These are phyloP conservation scores for Dolichallabes microphthalmus DNA, from an alignment of 2,113 vertebrate species.

Conservation along the genomic window DNA sequence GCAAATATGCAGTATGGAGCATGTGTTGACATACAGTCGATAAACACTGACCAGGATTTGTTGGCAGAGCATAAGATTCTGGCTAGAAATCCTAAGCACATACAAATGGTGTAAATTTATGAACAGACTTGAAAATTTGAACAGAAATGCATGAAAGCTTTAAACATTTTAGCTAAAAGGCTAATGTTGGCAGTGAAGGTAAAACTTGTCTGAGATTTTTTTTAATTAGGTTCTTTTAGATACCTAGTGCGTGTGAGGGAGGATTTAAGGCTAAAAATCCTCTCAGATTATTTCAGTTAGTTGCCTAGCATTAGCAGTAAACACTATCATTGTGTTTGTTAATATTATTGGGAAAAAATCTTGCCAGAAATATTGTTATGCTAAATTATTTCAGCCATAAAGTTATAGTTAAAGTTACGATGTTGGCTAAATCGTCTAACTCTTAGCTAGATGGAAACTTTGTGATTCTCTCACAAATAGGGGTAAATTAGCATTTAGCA, in stretches of 20 bases:
- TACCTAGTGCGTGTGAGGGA: background rate
- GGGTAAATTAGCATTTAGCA: too few species aligned
- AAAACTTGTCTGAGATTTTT: background rate
- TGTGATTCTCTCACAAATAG: too few species aligned
- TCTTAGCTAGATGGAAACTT: background rate
- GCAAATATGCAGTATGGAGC: background rate
- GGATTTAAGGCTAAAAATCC: background rate
- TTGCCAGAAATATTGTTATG: background rate
- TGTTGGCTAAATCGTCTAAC: background rate
- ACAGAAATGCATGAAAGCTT: background rate
- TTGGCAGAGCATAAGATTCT: background rate
- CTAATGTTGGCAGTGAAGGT: background rate
- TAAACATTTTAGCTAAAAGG: background rate
- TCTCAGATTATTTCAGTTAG: background rate
- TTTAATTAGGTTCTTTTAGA: background rate
- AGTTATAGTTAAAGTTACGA: too few species aligned
- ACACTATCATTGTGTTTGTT: background rate
- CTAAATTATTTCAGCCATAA: background rate
- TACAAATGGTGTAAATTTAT: background rate
- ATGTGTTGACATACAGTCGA: conserved; percentile 9
- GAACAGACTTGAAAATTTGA: background rate
- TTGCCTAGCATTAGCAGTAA: background rate
- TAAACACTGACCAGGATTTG: conserved; percentile 11
- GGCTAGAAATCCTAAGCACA: background rate
- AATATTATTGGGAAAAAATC: background rate